These are phyloP conservation scores for Gymnarchus niloticus DNA, from an alignment of 2,113 vertebrate genomes.

Conservation along the genomic window DNA sequence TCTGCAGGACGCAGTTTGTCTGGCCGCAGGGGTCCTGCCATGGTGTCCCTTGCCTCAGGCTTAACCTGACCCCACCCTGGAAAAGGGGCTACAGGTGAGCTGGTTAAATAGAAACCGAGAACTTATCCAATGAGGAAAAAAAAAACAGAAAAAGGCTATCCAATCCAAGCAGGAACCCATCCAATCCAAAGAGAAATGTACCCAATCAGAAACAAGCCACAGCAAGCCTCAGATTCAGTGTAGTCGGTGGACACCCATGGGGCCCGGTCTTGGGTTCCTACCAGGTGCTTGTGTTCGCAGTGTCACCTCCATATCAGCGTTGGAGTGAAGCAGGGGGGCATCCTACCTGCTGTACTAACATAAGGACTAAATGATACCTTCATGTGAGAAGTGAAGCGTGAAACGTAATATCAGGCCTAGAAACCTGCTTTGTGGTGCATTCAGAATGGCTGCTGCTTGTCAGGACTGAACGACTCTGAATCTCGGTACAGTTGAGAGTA, in stretches of 20 bases:
- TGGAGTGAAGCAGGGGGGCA: background rate
- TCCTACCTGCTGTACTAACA: background rate
- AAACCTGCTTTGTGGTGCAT: background rate
- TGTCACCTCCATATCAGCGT: background rate
- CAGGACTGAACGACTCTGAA: too few species aligned
- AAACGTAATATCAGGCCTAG: background rate
- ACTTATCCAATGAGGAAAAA: background rate
- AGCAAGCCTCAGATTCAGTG: background rate
- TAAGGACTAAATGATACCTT: too few species aligned
- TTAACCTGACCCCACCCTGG: too few species aligned
- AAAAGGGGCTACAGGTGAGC: background rate
- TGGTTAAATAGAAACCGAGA: background rate
- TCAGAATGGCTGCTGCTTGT: background rate
- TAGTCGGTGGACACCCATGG: background rate
- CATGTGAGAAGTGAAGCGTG: too few species aligned
- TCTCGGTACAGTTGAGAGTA: too few species aligned
- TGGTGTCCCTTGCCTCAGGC: too few species aligned
- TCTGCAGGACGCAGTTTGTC: too few species aligned
- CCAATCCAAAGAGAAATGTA: background rate
- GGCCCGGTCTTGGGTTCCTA: background rate
- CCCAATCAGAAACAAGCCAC: background rate
- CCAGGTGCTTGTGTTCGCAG: too few species aligned
- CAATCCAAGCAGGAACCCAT: background rate
- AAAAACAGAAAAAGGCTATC: background rate
- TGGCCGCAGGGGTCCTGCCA: too few species aligned